A percentile compares a stretch with the other conserved stretches of the same genome.
Evolutionary conservation across 1,140 invertebrate genomes (phyloP).

Genomic region (Sycophaga agraensis): DNA sequence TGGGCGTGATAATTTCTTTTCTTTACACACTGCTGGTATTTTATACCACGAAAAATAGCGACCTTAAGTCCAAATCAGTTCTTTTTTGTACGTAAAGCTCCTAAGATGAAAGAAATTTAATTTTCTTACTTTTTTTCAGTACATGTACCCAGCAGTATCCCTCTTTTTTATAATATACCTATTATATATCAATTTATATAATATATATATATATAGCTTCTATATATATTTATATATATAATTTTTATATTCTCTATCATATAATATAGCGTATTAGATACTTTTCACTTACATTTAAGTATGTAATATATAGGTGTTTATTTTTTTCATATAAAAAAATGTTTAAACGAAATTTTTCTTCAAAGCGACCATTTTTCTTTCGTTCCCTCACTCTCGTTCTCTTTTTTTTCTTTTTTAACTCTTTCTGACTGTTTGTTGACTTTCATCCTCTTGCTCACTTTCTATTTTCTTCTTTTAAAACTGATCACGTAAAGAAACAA

Average conservation of each 20-base stretch:
- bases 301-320: slow-evolving; percentile 56
- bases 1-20: slow-evolving; percentile 28
- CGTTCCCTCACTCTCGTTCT: slow-evolving; percentile 29
- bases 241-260: slow-evolving; percentile 56
- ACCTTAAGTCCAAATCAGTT: slow-evolving; percentile 29
- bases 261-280: slow-evolving; percentile 57
- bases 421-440: slow-evolving; percentile 25
- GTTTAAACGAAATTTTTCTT: slow-evolving; percentile 49
- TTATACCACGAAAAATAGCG: slow-evolving; percentile 25
- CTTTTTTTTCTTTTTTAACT: too few relatives aligned
- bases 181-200: slow-evolving; percentile 47
- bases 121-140: slow-evolving; percentile 32
- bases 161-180: slow-evolving; percentile 48
- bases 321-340: slow-evolving; percentile 53
- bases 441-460: slow-evolving; percentile 24
- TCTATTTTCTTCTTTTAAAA: slow-evolving; percentile 17
- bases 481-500: slow-evolving; percentile 29
- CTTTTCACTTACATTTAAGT: slow-evolving; percentile 56
- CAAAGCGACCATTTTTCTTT: slow-evolving; percentile 43
- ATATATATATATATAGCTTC: slow-evolving; percentile 43
- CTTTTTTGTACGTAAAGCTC: slow-evolving; percentile 31
- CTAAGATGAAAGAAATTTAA: slow-evolving; percentile 27
- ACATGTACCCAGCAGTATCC: slow-evolving; percentile 50
- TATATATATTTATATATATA: slow-evolving; percentile 49
- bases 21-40: slow-evolving; percentile 31